Evolutionary conservation across 1,140 invertebrate species (phyloP).

Genomic region (Sminthurides bifidus): DNA sequence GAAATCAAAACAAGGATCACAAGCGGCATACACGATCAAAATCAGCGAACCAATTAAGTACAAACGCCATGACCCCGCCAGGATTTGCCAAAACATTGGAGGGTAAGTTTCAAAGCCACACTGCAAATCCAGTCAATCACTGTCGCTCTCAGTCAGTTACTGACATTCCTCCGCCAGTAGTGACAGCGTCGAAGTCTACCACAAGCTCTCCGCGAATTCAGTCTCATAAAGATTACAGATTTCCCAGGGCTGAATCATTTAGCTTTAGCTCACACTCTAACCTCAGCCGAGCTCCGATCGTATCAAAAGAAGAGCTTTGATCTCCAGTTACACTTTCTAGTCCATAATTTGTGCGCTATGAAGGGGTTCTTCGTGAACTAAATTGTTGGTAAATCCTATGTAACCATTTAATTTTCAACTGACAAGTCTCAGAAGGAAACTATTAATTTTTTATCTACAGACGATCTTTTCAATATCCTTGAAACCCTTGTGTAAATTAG

Average conservation of each 20-base stretch:
- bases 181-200: constrained; percentile 48
- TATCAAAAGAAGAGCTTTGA: constrained; percentile 32
- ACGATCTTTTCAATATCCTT: too few relatives aligned
- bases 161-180: constrained; percentile 54
- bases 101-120: constrained; percentile 27
- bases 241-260: constrained; percentile 28
- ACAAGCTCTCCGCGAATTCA: constrained; percentile 48
- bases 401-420: too few relatives aligned
- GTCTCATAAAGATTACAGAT: constrained; percentile 44
- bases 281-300: constrained; percentile 24
- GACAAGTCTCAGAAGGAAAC: too few relatives aligned
- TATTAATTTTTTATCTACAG: too few relatives aligned
- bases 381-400: too few relatives aligned
- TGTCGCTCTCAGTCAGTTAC: constrained; percentile 59
- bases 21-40: constrained; percentile 43
- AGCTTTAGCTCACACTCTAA: constrained; percentile 29
- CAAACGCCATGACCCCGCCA: constrained; percentile 32
- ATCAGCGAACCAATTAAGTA: constrained; percentile 41
- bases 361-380: too few relatives aligned
- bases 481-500: too few relatives aligned
- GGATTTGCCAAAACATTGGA: constrained; percentile 16
- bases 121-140: constrained; percentile 36
- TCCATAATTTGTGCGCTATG: too few relatives aligned
- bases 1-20: constrained; percentile 26
- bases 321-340: too few relatives aligned